Percentiles rank a stretch among this genome's conserved stretches.
phyloP scores from a whole-genome alignment of 2,113 vertebrate species.

The Pleuronectes platessa region DNA sequence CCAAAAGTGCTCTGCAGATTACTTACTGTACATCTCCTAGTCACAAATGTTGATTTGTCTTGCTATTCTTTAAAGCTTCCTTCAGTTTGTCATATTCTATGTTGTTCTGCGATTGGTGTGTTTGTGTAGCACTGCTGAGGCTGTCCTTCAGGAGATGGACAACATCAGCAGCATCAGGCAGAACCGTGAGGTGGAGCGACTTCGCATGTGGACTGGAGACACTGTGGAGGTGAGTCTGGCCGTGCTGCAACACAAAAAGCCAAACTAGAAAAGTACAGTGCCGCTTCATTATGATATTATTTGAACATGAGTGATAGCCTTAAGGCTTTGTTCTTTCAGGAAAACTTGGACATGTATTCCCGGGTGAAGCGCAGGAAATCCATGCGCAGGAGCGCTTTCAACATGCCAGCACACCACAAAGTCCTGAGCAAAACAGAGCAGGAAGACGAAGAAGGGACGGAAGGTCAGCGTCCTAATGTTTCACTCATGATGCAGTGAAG shows the following conservation, averaged over 20 bases:
- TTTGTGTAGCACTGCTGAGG: constrained; percentile 91
- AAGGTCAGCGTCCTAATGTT: constrained; percentile 60
- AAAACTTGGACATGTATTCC: constrained; percentile 99
- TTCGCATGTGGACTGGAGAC: constrained; percentile 97
- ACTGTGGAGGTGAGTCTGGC: constrained; percentile 91
- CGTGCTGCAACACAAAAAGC: rapidly evolving
- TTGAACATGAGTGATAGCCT: not conserved
- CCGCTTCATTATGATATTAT: not conserved
- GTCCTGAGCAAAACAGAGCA: constrained; percentile 89
- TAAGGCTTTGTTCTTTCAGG: constrained; percentile 76
- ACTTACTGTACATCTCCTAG: no score
- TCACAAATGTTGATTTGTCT: no score
- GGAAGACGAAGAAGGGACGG: constrained; percentile 88
- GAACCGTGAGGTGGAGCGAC: constrained; percentile 95
- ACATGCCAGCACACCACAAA: constrained; percentile 95
- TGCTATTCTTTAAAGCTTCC: not conserved
- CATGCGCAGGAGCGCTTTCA: constrained; percentile 92
- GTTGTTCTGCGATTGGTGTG: not conserved
- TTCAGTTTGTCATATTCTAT: not conserved
- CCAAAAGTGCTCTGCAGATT: no score
- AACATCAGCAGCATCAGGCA: constrained; percentile 97
- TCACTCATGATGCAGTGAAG: not conserved
- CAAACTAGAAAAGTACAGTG: rapidly evolving
- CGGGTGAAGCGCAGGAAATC: constrained; percentile 97
- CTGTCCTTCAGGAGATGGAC: constrained; percentile 99